These are phyloP conservation scores for Agriopis marginaria DNA, from an alignment of 2,888 invertebrate genomes.

Conservation along the genomic window DNA sequence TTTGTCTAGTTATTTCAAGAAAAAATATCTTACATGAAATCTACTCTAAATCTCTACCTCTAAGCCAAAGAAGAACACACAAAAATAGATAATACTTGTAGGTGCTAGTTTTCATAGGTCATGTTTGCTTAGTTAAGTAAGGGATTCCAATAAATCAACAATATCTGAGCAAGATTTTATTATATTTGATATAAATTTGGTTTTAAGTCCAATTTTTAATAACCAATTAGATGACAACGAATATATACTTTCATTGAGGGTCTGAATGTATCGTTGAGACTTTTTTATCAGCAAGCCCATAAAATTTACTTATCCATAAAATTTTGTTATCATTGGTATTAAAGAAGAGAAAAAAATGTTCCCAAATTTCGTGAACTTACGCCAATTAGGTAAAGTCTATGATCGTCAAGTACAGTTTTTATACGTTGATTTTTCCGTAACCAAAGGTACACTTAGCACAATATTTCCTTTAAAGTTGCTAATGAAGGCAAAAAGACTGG, in stretches of 20 bases:
- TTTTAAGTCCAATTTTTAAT: constrained; percentile 11
- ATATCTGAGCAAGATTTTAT: constrained; percentile 8
- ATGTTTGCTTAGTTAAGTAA: constrained; percentile 1
- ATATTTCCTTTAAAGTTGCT: constrained; percentile 24
- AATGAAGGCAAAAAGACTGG: constrained; percentile 28
- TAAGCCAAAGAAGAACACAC: not conserved
- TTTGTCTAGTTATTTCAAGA: too few relatives aligned
- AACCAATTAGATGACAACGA: constrained; percentile 3
- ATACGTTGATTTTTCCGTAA: constrained; percentile 12
- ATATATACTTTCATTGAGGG: not conserved
- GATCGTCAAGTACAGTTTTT: constrained; percentile 3
- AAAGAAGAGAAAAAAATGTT: not conserved
- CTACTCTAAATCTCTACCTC: too few relatives aligned
- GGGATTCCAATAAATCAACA: constrained; percentile 14
- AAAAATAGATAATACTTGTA: not conserved
- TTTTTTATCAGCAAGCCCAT: not conserved
- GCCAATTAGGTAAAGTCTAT: constrained; percentile 2
- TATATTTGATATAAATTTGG: constrained; percentile 13
- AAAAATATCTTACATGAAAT: too few relatives aligned
- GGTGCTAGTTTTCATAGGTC: not conserved
- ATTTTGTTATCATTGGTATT: too few relatives aligned
- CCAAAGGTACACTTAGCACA: constrained; percentile 14
- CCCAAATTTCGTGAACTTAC: constrained; percentile 1
- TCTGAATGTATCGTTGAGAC: too few relatives aligned
- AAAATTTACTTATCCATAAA: not conserved